Evolutionary conservation across 1,140 invertebrate genomes (phyloP), one percentile per base, ranked within the genome.

Genomic region (Myzus persicae): DNA sequence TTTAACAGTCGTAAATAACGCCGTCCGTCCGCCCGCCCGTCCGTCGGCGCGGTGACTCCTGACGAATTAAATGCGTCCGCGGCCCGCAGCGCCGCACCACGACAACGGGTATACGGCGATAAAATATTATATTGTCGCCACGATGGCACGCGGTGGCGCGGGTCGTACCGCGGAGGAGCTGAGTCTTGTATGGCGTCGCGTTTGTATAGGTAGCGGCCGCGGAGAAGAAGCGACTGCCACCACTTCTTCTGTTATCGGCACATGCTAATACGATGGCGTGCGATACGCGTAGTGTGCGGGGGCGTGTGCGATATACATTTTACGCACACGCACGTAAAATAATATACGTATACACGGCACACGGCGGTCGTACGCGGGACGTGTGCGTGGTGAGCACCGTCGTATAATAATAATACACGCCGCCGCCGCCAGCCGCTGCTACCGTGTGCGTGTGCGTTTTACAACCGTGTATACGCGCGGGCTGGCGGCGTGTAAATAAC

Each of bases 221-320:
- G n/a, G n/a, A n/a, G n/a, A n/a, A 4, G 31, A 18, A 18, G 31
- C 9, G n/a, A 24, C 24, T 0, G 31, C 26, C 0, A 8, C 26
- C 3, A 14, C 59, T 67, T 31, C 0, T 31, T 31, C 59, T 26
- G 26, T 31, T n/a, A 11, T 67, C 54, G 59, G 26, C 26, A 26
- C 26, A 22, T 59, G 2, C 18, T 20, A 4, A 48, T 48, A 14
- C 46, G 46, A 48, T 31, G 59, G 8, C 26, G 54, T 31, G 54
- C 26, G 24, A 59, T 31, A 31, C 9, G 8, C 54, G 51, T 26
- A 8, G 51, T 7, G 51, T 24, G 51, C 46, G 46, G 46, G 46
- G 46, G 22, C 51, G 51, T 54, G 51, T 54, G 51, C 22, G 22
- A 54, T 54, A 26, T 26, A 54, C 24, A 54, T 48, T 8, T 59